These are phyloP conservation scores for Odontamblyopus lacepedii DNA, from an alignment of 2,797 vertebrate genomes.

Conservation along the genomic window DNA sequence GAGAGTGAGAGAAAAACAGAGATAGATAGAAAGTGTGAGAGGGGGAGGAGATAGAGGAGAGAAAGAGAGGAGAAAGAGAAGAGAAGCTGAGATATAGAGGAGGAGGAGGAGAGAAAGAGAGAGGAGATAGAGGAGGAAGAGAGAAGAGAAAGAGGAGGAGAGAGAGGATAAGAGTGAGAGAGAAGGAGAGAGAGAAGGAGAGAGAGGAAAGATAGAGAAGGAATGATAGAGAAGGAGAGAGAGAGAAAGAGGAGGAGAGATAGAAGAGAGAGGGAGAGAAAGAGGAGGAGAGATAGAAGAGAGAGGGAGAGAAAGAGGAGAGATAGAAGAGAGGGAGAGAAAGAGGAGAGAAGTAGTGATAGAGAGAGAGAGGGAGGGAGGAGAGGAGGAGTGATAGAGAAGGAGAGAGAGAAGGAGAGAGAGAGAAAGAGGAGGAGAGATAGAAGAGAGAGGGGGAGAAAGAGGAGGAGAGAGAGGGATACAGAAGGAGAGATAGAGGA, in stretches of 20 bases:
- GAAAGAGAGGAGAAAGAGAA: too few species aligned
- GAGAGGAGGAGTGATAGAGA: slow-evolving; percentile 22
- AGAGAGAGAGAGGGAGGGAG: slow-evolving; percentile 19
- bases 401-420: slow-evolving; percentile 22
- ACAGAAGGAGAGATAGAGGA: not conserved
- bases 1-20: too few species aligned
- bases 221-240: not conserved
- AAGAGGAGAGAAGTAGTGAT: slow-evolving; percentile 22
- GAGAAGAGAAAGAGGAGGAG: too few species aligned
- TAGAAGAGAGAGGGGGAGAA: slow-evolving; percentile 18
- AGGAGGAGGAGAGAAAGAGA: too few species aligned
- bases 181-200: too few species aligned
- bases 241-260: not conserved
- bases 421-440: slow-evolving; percentile 25
- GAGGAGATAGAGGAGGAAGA: too few species aligned
- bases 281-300: not conserved
- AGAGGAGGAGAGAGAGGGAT: not conserved
- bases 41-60: too few species aligned
- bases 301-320: too few species aligned
- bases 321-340: not conserved
- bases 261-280: not conserved
- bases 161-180: too few species aligned
- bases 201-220: not conserved
- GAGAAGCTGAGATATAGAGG: too few species aligned
- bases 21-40: too few species aligned